These are phyloP conservation scores for Agrochola lota DNA, from an alignment of 2,888 invertebrate genomes.

Conservation along the genomic window DNA sequence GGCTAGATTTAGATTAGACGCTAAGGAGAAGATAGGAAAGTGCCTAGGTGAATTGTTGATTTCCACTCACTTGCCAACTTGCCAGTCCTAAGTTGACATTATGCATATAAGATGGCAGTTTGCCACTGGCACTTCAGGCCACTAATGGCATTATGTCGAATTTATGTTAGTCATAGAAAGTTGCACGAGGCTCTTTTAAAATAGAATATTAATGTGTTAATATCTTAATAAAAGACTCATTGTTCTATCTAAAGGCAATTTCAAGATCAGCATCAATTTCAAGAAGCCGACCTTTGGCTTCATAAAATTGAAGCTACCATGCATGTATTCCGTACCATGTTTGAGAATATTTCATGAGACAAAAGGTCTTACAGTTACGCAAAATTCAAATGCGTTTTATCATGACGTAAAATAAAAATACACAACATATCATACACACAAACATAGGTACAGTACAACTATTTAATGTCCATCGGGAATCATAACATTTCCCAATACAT, in stretches of 20 bases:
- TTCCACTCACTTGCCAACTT: constrained; percentile 7
- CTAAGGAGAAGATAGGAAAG: background rate
- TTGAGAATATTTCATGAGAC: too few relatives aligned
- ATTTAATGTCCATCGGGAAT: too few relatives aligned
- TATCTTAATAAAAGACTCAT: too few relatives aligned
- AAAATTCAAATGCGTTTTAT: background rate
- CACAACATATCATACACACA: too few relatives aligned
- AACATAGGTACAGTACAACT: too few relatives aligned
- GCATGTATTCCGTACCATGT: too few relatives aligned
- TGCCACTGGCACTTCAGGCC: background rate
- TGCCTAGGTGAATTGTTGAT: background rate
- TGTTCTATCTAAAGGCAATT: too few relatives aligned
- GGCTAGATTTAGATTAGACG: background rate
- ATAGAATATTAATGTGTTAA: too few relatives aligned
- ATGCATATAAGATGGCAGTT: constrained; percentile 15
- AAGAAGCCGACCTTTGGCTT: background rate
- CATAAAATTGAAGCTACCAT: background rate
- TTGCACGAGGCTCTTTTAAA: background rate
- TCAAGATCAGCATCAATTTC: background rate
- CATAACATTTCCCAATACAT: too few relatives aligned
- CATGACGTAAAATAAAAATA: too few relatives aligned
- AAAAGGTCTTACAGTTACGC: background rate
- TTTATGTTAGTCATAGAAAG: background rate
- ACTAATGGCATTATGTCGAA: too few relatives aligned
- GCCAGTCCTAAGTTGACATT: background rate